Percentiles rank a stretch among this genome's conserved stretches.
phyloP scores from a whole-genome alignment of 2,888 invertebrate genomes.

The Apeira syringaria region DNA sequence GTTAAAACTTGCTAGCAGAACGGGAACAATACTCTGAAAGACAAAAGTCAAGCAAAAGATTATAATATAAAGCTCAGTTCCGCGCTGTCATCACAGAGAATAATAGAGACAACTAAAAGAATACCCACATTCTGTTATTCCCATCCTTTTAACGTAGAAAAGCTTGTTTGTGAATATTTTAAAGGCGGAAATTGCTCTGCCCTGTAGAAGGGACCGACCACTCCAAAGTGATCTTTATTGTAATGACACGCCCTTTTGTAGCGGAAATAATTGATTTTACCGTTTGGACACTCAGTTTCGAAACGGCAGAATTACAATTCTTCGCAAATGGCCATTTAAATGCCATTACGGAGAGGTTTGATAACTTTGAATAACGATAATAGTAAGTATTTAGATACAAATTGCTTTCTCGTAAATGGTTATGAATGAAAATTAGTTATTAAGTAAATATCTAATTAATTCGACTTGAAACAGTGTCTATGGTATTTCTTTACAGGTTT shows the following conservation, averaged over 20 bases:
- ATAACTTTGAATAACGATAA: too few species aligned
- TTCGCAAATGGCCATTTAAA: too few species aligned
- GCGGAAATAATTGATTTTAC: constrained; percentile 37
- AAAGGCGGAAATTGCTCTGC: constrained; percentile 34
- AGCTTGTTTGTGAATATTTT: constrained; percentile 36
- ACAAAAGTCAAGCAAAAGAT: constrained; percentile 1
- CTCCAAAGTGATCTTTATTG: constrained; percentile 32
- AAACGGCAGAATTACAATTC: constrained; percentile 4
- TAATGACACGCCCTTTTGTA: constrained; percentile 30
- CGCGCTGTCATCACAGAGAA: constrained; percentile 3
- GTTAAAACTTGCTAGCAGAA: too few species aligned
- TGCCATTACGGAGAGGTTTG: too few species aligned
- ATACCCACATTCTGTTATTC: constrained; percentile 16
- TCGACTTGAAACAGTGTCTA: too few species aligned
- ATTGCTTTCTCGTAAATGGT: too few species aligned
- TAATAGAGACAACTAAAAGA: constrained; percentile 13
- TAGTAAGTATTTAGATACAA: too few species aligned
- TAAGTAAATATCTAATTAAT: too few species aligned
- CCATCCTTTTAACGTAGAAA: constrained; percentile 18
- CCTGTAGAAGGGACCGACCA: constrained; percentile 15
- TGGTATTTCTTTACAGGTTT: too few species aligned
- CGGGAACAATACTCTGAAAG: too few species aligned
- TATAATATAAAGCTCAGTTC: constrained; percentile 4
- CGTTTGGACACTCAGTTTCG: constrained; percentile 4
- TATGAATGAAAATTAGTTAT: too few species aligned